Evolutionary conservation across 2,113 vertebrate genomes (phyloP).

Genomic region (Solea solea): DNA sequence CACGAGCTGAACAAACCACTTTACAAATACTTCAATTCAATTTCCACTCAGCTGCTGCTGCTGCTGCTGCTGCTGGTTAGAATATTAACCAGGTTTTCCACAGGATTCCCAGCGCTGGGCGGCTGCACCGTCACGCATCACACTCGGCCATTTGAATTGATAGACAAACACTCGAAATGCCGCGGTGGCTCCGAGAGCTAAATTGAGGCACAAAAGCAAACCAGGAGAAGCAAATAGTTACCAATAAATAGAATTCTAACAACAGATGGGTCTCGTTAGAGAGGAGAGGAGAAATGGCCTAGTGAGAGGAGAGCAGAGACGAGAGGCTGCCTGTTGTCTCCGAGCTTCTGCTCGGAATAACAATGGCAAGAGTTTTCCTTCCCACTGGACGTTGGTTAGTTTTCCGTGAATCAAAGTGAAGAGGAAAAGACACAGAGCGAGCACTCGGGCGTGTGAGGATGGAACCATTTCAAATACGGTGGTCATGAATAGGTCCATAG

Average conservation of each 20-base stretch:
- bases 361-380: conserved; percentile 13
- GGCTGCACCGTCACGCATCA: conserved; percentile 3
- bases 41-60: conserved; percentile 27
- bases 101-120: conserved; percentile 3
- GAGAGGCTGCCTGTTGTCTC: conserved; percentile 19
- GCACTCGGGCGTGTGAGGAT: no score
- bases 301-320: conserved; percentile 8
- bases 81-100: conserved; percentile 36
- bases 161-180: conserved; percentile 50
- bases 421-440: no score
- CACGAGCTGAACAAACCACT: conserved; percentile 47
- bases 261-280: conserved; percentile 62
- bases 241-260: conserved; percentile 66
- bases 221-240: conserved; percentile 54
- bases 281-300: conserved; percentile 26
- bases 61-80: conserved; percentile 12
- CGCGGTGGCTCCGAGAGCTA: conserved; percentile 31
- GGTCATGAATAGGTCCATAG: no score
- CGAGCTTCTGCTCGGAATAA: conserved; percentile 4
- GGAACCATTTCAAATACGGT: no score
- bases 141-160: conserved; percentile 13
- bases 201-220: conserved; percentile 59
- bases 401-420: conserved; percentile 14
- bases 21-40: conserved; percentile 27
- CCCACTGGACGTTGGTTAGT: not conserved